Percentiles rank a stretch among this genome's conserved stretches.
phyloP scores from a whole-genome alignment of 2,888 invertebrate species.

The Lasioglossum vierecki region DNA sequence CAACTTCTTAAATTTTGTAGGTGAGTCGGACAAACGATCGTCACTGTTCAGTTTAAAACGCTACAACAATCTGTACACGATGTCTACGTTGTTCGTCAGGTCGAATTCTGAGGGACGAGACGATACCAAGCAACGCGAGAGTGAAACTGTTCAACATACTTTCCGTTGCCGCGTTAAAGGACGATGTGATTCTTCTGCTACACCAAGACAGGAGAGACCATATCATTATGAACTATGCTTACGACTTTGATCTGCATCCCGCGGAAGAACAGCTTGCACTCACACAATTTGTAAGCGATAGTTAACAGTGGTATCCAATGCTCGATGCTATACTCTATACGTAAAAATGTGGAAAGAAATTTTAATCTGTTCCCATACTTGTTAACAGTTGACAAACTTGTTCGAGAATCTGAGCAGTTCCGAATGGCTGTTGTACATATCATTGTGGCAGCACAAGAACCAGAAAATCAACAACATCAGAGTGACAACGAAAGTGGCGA shows the following conservation, averaged over 20 bases:
- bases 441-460: slow-evolving; percentile 93
- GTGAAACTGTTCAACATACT: slow-evolving; percentile 89
- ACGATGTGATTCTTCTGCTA: slow-evolving; percentile 94
- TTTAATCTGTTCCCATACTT: background rate
- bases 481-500: slow-evolving; percentile 95
- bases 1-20: slow-evolving; percentile 92
- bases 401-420: slow-evolving; percentile 95
- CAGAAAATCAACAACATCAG: slow-evolving; percentile 94
- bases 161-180: slow-evolving; percentile 92
- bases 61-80: background rate
- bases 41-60: background rate
- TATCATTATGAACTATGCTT: slow-evolving; percentile 94
- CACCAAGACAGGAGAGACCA: slow-evolving; percentile 96
- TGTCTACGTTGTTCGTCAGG: slow-evolving; percentile 80
- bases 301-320: background rate
- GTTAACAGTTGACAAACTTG: slow-evolving; percentile 91
- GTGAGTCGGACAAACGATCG: slow-evolving; percentile 83
- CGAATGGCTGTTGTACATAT: slow-evolving; percentile 97
- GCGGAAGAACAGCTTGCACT: slow-evolving; percentile 91
- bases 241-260: slow-evolving; percentile 90
- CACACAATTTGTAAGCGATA: slow-evolving; percentile 90
- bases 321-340: background rate
- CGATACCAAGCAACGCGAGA: slow-evolving; percentile 87
- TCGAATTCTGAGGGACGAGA: slow-evolving; percentile 87
- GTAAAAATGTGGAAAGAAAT: background rate